Conservation (phyloP, 2,888 invertebrate genomes). For the Cacoxenus indagator region DNA sequence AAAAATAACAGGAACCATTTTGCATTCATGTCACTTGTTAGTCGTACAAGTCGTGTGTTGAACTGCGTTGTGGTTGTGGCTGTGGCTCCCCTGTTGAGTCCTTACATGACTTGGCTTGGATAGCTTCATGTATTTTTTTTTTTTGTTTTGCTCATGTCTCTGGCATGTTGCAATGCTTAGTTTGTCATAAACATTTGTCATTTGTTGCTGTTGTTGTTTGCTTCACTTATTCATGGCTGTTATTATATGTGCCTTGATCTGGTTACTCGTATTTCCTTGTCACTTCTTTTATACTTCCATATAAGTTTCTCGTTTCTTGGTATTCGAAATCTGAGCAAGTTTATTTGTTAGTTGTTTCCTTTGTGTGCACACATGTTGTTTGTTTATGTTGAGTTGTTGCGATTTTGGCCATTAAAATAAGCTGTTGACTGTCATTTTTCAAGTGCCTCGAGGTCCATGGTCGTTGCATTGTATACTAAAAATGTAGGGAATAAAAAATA, state of each 20-base stretch:
- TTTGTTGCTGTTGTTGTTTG: conserved; percentile 35
- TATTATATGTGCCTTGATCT: not conserved
- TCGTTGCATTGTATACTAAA: not conserved
- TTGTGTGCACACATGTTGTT: not conserved
- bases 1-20: too few relatives aligned
- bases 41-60: too few relatives aligned
- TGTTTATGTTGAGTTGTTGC: not conserved
- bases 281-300: not conserved
- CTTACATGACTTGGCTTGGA: conserved; percentile 6
- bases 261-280: not conserved
- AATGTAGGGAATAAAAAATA: not conserved
- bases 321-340: not conserved
- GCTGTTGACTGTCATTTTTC: conserved; percentile 7
- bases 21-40: too few relatives aligned
- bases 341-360: not conserved
- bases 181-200: conserved; percentile 62
- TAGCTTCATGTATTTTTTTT: too few relatives aligned
- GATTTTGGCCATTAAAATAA: not conserved
- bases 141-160: not conserved
- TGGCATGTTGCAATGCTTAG: conserved; percentile 41
- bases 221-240: not conserved
- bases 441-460: not conserved
- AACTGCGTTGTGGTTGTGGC: too few relatives aligned
- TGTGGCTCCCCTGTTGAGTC: not conserved
- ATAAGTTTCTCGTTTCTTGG: not conserved